phyloP scores from a whole-genome alignment of 30 jellyfish, hydroid and myxozoan genomes.

The Rhopilema esculentum region DNA sequence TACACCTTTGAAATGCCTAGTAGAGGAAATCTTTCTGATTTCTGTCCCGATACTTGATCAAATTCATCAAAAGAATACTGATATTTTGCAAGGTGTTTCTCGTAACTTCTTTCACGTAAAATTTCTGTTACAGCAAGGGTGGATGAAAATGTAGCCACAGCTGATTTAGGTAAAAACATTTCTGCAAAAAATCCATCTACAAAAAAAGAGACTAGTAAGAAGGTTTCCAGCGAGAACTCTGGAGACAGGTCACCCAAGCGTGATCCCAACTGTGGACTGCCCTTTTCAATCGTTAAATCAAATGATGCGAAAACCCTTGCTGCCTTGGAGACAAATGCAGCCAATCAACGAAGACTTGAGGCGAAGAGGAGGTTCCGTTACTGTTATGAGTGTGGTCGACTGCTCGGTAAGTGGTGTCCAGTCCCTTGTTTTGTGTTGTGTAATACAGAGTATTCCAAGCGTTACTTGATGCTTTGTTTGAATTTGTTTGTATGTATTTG shows the following conservation, averaged over 20 bases:
- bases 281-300: slow-evolving; percentile 63
- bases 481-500: not conserved
- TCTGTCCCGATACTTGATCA: too few species aligned
- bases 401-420: slow-evolving; percentile 53
- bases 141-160: not conserved
- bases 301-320: slow-evolving; percentile 55
- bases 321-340: slow-evolving; percentile 65
- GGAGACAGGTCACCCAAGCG: slow-evolving; percentile 47
- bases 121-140: not conserved
- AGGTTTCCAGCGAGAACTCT: not conserved
- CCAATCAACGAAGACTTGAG: slow-evolving; percentile 65
- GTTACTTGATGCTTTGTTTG: too few species aligned
- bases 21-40: too few species aligned
- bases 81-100: too few species aligned
- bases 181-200: slow-evolving; percentile 19
- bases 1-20: too few species aligned
- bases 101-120: not conserved
- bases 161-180: not conserved
- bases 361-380: slow-evolving; percentile 80
- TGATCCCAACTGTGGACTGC: slow-evolving; percentile 71
- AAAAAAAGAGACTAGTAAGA: slow-evolving; percentile 20
- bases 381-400: slow-evolving; percentile 91
- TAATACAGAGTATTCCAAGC: too few species aligned
- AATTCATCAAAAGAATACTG: too few species aligned
- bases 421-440: too few species aligned